phyloP scores from a whole-genome alignment of 1,140 invertebrate genomes.

The Phthorimaea operculella region DNA sequence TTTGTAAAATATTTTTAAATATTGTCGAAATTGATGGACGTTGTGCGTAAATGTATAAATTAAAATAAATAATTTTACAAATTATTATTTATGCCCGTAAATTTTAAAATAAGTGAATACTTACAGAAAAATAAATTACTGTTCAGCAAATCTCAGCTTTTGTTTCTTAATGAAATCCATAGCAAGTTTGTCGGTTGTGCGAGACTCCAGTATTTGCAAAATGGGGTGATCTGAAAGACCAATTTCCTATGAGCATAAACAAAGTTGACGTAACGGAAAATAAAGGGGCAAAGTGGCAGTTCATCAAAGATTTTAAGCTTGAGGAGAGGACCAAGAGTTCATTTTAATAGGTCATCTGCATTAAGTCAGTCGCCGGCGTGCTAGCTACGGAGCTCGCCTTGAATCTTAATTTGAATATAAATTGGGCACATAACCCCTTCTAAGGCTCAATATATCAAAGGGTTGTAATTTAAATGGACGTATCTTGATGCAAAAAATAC shows the following conservation, averaged over 20 bases:
- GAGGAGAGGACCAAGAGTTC: not conserved
- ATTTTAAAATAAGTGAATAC: conserved; percentile 7
- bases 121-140: conserved; percentile 30
- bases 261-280: conserved; percentile 1
- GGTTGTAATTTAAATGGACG: too few species aligned
- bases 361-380: not conserved
- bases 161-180: conserved; percentile 91
- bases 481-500: too few species aligned
- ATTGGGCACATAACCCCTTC: not conserved
- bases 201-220: conserved; percentile 84
- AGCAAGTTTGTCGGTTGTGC: conserved; percentile 86
- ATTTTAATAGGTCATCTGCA: conserved; percentile 3
- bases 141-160: conserved; percentile 73
- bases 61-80: conserved; percentile 5
- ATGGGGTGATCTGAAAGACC: conserved; percentile 79
- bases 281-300: not conserved
- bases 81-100: not conserved
- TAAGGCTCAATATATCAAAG: too few species aligned
- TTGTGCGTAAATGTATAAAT: conserved; percentile 45
- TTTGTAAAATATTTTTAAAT: conserved; percentile 38
- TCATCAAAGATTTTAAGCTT: not conserved
- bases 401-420: conserved; percentile 6
- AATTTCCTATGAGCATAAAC: conserved; percentile 6
- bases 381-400: not conserved
- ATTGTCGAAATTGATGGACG: conserved; percentile 61